These are phyloP conservation scores for Melitaea athalia DNA, from an alignment of 2,888 invertebrate species.

Conservation along the genomic window DNA sequence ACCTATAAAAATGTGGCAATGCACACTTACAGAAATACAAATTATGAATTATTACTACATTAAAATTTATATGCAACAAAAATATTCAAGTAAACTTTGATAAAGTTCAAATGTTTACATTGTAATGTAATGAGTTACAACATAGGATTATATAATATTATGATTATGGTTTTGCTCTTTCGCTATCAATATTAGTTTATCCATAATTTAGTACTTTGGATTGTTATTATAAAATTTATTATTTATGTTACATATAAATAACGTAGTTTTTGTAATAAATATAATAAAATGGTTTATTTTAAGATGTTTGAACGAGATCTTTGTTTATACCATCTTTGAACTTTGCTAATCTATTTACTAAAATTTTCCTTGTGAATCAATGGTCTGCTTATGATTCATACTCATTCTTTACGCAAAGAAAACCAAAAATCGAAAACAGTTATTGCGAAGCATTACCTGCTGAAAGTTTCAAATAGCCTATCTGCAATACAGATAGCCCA, in stretches of 20 bases:
- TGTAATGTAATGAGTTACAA: not conserved
- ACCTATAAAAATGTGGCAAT: constrained; percentile 1
- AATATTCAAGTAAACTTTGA: constrained; percentile 1
- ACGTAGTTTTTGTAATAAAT: not conserved
- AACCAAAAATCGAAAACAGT: not conserved
- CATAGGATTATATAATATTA: not conserved
- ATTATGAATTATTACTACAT: constrained; percentile 27
- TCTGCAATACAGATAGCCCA: no score
- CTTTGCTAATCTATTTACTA: not conserved
- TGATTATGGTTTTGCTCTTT: constrained; percentile 6
- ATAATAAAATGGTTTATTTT: not conserved
- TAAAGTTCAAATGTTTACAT: not conserved
- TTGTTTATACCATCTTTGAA: not conserved
- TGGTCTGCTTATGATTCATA: not conserved
- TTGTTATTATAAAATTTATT: constrained; percentile 2
- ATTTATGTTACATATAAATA: not conserved
- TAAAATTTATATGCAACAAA: constrained; percentile 24
- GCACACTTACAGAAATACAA: not conserved
- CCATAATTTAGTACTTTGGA: not conserved
- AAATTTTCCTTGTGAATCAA: not conserved
- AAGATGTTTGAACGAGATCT: not conserved
- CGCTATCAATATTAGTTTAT: not conserved
- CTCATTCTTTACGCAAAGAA: not conserved
- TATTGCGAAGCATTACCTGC: not conserved
- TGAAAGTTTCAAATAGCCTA: no score